Base-by-base conservation (phyloP, 2,888 invertebrate genomes). In the Pterostichus niger region DNA sequence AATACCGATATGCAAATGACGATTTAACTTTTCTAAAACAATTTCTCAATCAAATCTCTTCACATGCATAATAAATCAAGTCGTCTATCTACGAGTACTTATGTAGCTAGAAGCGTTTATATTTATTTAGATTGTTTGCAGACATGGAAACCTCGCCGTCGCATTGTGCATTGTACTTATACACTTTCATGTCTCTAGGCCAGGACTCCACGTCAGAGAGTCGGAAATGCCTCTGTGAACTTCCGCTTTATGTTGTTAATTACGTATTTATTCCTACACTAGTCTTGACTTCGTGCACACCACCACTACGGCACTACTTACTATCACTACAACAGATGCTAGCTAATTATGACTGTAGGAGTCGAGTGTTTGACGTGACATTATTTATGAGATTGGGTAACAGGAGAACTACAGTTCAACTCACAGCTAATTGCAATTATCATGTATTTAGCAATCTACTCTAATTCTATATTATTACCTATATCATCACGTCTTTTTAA, bases 211-310 rank as follows among this genome's bases (percentile, higher is more conserved):
- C 73, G 24, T 49, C 61, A 31, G 33, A 31, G 24, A 35, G 31
- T 9, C 44, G 49, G 40, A 73, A 52, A 49, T 49, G 31, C 35
- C 75, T 49, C 56, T 75, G 31, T 61, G 49, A 75, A 75, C 49
- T 75, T 54, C 64, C 49, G 33, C 52, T 75, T 75, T 75, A 52
- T 75, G 54, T 33, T 13, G 52, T 75, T 75, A 75, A 75, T 75
- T 75, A 75, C 73, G 75, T 75, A 52, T 75, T 75, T 75, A 75
- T 49, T 75, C 75, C 46, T 52, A 52, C 7, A 33, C 33, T 54
- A 49, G 13, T 73, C 17, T 49, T 31, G 75, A 71, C 44, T 68
- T 68, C 11, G n/a, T 33, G n/a, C 33, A 64, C 17, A n/a, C 59
- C 31, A 64, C 64, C 31, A 35, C 59, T 59, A 6, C 40, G 40